phyloP scores from a whole-genome alignment of 2,113 vertebrate genomes.

The Labeo catla region DNA sequence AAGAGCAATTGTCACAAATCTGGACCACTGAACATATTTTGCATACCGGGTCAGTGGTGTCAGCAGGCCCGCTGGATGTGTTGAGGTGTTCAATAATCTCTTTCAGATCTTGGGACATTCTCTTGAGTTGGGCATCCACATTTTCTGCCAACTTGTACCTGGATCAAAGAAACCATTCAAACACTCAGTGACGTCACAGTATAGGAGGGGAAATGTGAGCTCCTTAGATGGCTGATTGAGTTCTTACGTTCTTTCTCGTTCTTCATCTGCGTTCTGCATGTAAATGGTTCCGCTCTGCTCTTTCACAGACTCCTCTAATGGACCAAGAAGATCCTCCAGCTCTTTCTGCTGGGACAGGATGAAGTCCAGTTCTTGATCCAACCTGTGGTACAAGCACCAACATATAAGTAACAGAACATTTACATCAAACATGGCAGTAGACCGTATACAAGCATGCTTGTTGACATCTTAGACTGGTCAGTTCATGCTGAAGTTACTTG shows the following conservation, averaged over 20 bases:
- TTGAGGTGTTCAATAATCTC: constrained; percentile 89
- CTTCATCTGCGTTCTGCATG: constrained; percentile 95
- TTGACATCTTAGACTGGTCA: neutral
- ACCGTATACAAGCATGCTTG: neutral
- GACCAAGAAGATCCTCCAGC: constrained; percentile 90
- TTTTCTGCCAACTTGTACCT: constrained; percentile 91
- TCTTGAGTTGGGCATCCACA: constrained; percentile 88
- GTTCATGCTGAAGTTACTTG: neutral
- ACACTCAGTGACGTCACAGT: neutral
- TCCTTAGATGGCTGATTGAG: neutral
- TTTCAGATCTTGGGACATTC: constrained; percentile 91
- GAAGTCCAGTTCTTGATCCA: constrained; percentile 97
- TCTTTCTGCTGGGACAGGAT: constrained; percentile 98
- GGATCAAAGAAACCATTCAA: neutral
- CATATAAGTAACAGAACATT: neutral
- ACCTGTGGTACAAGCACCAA: constrained; percentile 61
- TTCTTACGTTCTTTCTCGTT: constrained; percentile 88
- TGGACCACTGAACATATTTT: neutral
- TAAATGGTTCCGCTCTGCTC: constrained; percentile 96
- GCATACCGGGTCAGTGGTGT: constrained; percentile 83
- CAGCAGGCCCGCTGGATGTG: constrained; percentile 79
- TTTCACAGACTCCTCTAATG: constrained; percentile 92
- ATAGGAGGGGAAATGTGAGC: neutral
- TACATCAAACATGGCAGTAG: no score
- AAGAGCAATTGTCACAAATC: neutral